A percentile compares a stretch with the other conserved stretches of the same genome.
phyloP scores from a whole-genome alignment of 1,140 invertebrate species.

The Batillaria attramentaria region DNA sequence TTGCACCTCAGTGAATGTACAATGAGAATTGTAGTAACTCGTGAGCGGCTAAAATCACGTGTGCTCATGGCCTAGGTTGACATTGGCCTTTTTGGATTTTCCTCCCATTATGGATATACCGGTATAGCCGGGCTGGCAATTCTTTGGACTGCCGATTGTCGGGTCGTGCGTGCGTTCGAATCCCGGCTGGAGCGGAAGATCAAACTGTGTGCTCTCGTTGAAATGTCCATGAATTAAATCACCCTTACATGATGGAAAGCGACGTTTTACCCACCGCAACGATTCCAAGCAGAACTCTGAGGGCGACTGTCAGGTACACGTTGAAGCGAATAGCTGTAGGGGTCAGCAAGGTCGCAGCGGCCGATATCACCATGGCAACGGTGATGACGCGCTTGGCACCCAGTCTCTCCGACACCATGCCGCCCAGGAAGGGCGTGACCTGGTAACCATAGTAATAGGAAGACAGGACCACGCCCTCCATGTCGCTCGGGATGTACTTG shows the following conservation, averaged over 20 bases:
- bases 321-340: constrained; percentile 38
- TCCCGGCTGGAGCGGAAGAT: background rate
- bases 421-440: constrained; percentile 83
- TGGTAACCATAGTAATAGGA: constrained; percentile 87
- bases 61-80: too few relatives aligned
- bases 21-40: too few relatives aligned
- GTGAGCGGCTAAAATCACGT: too few relatives aligned
- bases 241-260: background rate
- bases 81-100: too few relatives aligned
- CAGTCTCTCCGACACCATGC: constrained; percentile 78
- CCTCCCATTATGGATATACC: too few relatives aligned
- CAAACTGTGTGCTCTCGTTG: background rate
- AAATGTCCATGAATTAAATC: background rate
- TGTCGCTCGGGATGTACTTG: constrained; percentile 73
- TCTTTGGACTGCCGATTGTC: too few relatives aligned
- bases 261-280: constrained; percentile 38
- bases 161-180: too few relatives aligned
- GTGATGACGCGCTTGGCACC: constrained; percentile 61
- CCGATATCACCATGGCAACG: constrained; percentile 35
- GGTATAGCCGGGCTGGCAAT: too few relatives aligned
- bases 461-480: constrained; percentile 86
- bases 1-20: too few relatives aligned
- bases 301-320: constrained; percentile 37
- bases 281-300: constrained; percentile 41
- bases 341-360: constrained; percentile 30